A percentile compares a stretch with the other conserved stretches of the same genome.
These are phyloP conservation scores for Patella pellucida DNA, from an alignment of 2,888 invertebrate genomes.

Conservation along the genomic window DNA sequence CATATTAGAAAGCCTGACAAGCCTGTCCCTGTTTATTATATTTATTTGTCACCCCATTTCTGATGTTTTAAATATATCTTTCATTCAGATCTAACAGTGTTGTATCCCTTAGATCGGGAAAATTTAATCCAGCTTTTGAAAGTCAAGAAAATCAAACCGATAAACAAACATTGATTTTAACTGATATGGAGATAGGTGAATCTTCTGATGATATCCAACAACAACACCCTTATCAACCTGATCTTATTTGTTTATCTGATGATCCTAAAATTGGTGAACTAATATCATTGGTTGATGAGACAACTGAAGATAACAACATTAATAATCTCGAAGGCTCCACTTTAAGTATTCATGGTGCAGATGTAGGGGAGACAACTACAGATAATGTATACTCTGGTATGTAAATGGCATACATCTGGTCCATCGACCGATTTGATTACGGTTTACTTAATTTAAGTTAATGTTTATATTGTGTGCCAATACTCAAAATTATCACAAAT, in stretches of 20 bases:
- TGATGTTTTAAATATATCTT: no score
- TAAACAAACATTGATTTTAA: neutral
- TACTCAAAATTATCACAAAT: no score
- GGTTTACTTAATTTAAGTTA: no score
- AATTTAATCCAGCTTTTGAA: neutral
- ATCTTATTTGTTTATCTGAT: neutral
- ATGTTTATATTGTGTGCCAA: no score
- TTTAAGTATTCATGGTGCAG: neutral
- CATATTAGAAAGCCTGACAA: no score
- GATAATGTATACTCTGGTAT: neutral
- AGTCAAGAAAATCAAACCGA: neutral
- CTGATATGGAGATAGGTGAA: neutral
- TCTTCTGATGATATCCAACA: neutral
- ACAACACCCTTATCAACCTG: neutral
- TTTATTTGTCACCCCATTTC: no score
- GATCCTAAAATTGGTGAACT: neutral
- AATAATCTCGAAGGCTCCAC: neutral
- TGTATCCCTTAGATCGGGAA: neutral
- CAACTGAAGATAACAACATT: no score
- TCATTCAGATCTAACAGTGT: neutral
- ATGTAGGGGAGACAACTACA: slow-evolving; percentile 8
- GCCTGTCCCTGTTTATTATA: no score
- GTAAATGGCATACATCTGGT: no score
- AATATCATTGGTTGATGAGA: no score
- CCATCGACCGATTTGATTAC: no score